Percentiles rank a stretch among this genome's conserved stretches.
Conservation (phyloP, 2,888 invertebrate genomes). For the Elysia crispata region DNA sequence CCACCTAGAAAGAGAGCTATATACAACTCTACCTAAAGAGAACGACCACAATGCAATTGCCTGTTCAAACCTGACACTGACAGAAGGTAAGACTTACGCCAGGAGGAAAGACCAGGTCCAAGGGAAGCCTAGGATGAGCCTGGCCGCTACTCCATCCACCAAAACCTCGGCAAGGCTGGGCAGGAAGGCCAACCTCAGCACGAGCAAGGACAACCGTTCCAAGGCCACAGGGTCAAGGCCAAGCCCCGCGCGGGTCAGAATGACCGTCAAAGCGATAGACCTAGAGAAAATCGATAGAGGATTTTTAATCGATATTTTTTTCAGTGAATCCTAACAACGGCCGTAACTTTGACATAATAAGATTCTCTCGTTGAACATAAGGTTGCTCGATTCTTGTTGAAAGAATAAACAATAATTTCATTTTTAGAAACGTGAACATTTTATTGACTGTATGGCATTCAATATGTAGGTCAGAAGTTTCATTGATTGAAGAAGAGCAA, state of each 20-base stretch:
- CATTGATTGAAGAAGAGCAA: too few species aligned
- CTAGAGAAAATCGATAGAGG: too few species aligned
- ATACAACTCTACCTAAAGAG: background rate
- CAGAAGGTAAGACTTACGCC: slow-evolving; percentile 80
- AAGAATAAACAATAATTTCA: too few species aligned
- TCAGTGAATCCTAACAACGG: too few species aligned
- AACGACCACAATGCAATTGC: too few species aligned
- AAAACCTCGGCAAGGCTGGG: slow-evolving; percentile 91
- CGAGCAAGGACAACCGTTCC: slow-evolving; percentile 84
- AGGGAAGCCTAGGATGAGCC: slow-evolving; percentile 87
- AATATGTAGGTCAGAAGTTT: too few species aligned
- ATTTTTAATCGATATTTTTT: too few species aligned
- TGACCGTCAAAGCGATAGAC: slow-evolving; percentile 93
- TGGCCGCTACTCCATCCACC: slow-evolving; percentile 84
- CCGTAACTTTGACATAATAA: too few species aligned
- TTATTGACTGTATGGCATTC: too few species aligned
- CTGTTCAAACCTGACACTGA: background rate
- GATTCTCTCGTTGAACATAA: too few species aligned
- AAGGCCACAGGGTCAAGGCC: slow-evolving; percentile 93
- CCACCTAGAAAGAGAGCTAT: background rate
- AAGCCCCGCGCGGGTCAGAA: slow-evolving; percentile 93
- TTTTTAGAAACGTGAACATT: too few species aligned
- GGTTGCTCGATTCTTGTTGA: too few species aligned
- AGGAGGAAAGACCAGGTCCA: slow-evolving; percentile 91
- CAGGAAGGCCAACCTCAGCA: slow-evolving; percentile 88